These are phyloP conservation scores for Tridacna gigas DNA, from an alignment of 2,888 invertebrate genomes.

Conservation along the genomic window DNA sequence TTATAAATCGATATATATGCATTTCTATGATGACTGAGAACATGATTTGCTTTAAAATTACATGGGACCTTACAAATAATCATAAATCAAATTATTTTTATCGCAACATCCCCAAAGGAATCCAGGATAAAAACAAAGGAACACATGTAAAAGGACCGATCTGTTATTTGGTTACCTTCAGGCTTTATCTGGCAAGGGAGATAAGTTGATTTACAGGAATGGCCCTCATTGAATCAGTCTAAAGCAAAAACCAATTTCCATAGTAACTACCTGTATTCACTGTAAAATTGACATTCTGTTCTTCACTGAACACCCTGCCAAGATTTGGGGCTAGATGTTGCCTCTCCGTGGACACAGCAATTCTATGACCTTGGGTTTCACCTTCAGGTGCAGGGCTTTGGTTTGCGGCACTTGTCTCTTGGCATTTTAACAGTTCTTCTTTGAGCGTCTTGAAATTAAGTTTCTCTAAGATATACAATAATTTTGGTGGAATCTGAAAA, in stretches of 20 bases:
- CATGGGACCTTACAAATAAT: no score
- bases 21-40: no score
- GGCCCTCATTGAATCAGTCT: no score
- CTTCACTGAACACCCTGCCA: neutral
- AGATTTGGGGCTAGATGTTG: neutral
- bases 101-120: no score
- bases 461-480: constrained; percentile 34
- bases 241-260: neutral
- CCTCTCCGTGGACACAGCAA: neutral
- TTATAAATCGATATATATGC: no score
- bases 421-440: constrained; percentile 30
- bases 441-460: constrained; percentile 37
- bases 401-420: neutral
- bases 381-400: neutral
- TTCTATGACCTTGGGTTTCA: neutral
- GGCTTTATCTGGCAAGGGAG: no score
- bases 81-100: no score
- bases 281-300: constrained; percentile 18
- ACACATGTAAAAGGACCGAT: no score
- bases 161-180: no score
- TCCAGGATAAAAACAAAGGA: no score
- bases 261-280: constrained; percentile 1
- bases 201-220: no score
- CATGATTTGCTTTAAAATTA: no score
- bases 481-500: constrained; percentile 45